Base-by-base conservation (phyloP, 2,797 vertebrate genomes). In the Dermochelys coriacea region DNA sequence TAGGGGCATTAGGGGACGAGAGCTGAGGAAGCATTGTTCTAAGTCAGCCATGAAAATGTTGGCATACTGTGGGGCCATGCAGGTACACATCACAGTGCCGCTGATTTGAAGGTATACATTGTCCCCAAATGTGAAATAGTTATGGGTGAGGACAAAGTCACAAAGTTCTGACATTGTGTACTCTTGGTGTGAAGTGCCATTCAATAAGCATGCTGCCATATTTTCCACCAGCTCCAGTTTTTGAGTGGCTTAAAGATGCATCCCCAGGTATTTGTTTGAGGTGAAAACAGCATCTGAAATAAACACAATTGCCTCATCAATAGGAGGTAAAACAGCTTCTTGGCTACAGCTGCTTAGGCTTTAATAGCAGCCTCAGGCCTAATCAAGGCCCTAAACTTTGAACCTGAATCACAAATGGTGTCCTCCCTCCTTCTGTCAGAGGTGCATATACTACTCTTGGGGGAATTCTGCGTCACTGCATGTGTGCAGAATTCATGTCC, bases 291-390 rank as follows among this genome's bases (percentile, higher is more conserved):
- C 74, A 3, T 15, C 77, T 74, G 50, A 80, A 92, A 82, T 59
- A 78, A 87, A 3, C 25, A 6, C 11, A 25, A 47, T 59, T 91
- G 14, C 34, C 86, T 82, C 71, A 10, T 29, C 9, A 0, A 6
- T 11, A 11, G 77, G 14, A 18, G 80, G 85, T 83, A 78, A 47
- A 80, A 5, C 0, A 0, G 55, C 84, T 91, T 87, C 68, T 52
- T 80, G 89, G 41, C 64, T 81, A 29, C 49, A 0, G 0, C 0
- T 0, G 18, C 0, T 0, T 0, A 2, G 64, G 55, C 14, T 41
- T n/a, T 64, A 83, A 55, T 54, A 51, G 74, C 0, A 0, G 50
- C 54, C 31, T 77, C 79, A 80, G 6, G 10, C 52, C 27, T 57
- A 29, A 57, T 57, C 55, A 29, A 34, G 59, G 59, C 29, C 59